These are phyloP conservation scores for Prionailurus viverrinus DNA, from an alignment of 2,113 vertebrate genomes.

Conservation along the genomic window DNA sequence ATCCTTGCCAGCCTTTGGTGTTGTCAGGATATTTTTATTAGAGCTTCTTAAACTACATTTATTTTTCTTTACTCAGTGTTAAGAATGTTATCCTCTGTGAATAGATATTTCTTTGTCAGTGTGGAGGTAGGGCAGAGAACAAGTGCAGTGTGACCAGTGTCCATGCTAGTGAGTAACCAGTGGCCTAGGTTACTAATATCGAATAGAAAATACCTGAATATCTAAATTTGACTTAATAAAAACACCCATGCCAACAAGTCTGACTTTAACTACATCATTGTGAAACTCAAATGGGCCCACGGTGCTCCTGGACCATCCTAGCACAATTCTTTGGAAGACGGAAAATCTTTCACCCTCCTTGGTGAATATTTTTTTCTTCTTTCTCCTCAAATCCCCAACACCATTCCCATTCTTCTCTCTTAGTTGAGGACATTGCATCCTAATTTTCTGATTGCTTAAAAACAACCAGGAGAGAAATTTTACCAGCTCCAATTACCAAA, in stretches of 20 bases:
- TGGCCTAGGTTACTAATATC: not conserved
- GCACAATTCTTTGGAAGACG: not conserved
- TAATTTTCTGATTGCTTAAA: not conserved
- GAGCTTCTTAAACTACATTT: not conserved
- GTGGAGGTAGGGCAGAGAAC: too few species aligned
- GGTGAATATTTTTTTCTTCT: not conserved
- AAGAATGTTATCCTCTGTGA: not conserved
- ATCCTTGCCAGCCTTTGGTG: not conserved
- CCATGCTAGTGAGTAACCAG: not conserved
- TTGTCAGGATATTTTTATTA: not conserved
- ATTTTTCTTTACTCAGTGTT: not conserved
- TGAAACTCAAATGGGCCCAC: not conserved
- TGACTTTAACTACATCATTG: not conserved
- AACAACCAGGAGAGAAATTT: not conserved
- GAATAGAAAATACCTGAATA: not conserved
- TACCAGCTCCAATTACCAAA: not conserved
- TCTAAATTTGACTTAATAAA: not conserved
- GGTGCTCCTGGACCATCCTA: not conserved
- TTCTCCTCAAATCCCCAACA: not conserved
- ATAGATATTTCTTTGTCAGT: not conserved
- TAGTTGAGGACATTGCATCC: not conserved
- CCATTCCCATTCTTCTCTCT: not conserved
- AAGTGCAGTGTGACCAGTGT: not conserved
- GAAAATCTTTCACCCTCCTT: not conserved
- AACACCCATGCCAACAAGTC: not conserved